Base-by-base conservation (phyloP, 2,113 vertebrate genomes). In the Corythoichthys intestinalis region DNA sequence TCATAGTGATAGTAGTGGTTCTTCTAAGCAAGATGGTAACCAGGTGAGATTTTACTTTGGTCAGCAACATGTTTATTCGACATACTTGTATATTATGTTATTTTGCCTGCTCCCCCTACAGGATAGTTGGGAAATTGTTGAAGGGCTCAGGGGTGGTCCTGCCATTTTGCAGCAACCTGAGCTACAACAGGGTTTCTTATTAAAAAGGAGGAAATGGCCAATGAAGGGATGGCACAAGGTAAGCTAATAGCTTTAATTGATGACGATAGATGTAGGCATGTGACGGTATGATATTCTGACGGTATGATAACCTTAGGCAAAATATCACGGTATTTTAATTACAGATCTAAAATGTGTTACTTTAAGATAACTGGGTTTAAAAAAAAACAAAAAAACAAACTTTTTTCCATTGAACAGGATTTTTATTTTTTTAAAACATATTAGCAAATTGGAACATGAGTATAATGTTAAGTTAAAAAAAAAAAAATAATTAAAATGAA, bases 191-290 rank as follows among this genome's bases (percentile, higher is more conserved):
- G 96, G 95, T 73, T 93, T 94, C 83, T 89, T 99, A 86, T 93
- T 98, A 83, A 99, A 99, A 86, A 97, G 93, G 83, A 94, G 97
- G 78, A 99, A 98, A 83, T 98, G 97, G 97, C 97, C 97, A 66
- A 92, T 99, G 90, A 99, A 99, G 85, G 97, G 97, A 53, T 99
- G 97, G 97, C 97, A 99, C 84, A 99, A 99, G 94, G 97, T 99
- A 82, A 84, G 77, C 56, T 11, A 65, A 38, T 47, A 8, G 3
- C 41, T 44, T 28, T 28, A 28, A 28, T 28, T 28, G 20, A 28
- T 28, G 20, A 28, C 20, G 20, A 28, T 28, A 28, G 20, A 28
- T 28, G 20, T 28, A 28, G 20, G 20, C 20, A 28, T 28, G 20
- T 28, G 20, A 28, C 20, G 20, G 20, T 28, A 28, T 28, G 20